Evolutionary conservation across 2,888 invertebrate genomes (phyloP), one percentile per base, ranked within the genome.

Genomic region (Listrodromus nycthemerus): DNA sequence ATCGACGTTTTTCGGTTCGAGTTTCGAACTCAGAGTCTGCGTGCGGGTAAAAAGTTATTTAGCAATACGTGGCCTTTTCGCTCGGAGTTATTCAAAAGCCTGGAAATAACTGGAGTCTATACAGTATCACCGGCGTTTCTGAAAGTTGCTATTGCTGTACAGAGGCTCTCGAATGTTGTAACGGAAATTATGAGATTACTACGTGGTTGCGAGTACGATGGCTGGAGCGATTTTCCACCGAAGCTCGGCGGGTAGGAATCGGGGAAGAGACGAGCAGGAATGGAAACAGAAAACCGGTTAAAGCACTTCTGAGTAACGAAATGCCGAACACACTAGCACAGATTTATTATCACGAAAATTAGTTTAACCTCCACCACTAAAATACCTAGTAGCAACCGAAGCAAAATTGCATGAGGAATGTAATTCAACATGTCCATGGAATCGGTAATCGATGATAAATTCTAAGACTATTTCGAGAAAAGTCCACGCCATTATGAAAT

Each of bases 161-260:
- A 73, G 73, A 55, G 63, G 63, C 33, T 58, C 73, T 82, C 67
- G 69, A 80, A 79, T 82, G 84, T 76, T 84, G 80, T 82, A 79
- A 82, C 86, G 87, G 86, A 86, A 87, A 86, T 82, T 83, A 83
- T 84, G 85, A 88, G 87, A 88, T 88, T 88, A 83, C 87, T 84
- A 82, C 67, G 82, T 67, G 86, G 86, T 85, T 80, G 84, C 73
- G 83, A 63, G 30, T 30, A 61, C 71, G 80, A 80, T 66, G 76
- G 76, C 74, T 82, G 80, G 45, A 82, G 78, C 67, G 81, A 84
- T 84, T 85, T 84, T 85, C 83, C 83, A 80, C 75, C 37, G 69
- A 65, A 37, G 61, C 33, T 70, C 48, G 45, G 63, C 10, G 24
- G 24, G 55, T 21, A 55, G 27, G 52, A 24, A 71, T n/a, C 48